Base-by-base conservation (phyloP, 2,797 vertebrate genomes). In the Peromyscus eremicus region DNA sequence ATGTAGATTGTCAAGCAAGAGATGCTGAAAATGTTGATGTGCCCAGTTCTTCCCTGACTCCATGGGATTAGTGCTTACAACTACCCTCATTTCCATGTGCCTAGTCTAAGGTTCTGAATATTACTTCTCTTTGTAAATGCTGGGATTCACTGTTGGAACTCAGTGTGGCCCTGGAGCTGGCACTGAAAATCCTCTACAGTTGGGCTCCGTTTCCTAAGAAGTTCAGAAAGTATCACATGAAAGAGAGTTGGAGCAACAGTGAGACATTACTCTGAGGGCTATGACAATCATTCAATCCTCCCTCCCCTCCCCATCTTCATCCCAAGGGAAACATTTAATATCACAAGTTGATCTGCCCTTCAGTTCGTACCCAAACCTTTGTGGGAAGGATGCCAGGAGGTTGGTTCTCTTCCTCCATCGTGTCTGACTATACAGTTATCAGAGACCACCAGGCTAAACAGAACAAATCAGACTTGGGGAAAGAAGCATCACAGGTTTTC, bases 371-470 rank as follows among this genome's bases (percentile, higher is more conserved):
- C 83, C 32, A 76, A 92, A 71, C 49, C 23, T 92, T 66, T 60
- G 57, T 55, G 92, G 95, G 89, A 85, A 95, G 46, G 71, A 79
- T 11, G 71, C 64, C 49, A 93, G 64, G 68, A 46, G 77, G 70
- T 52, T 7, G 52, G 57, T 94, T 19, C 70, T 96, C 75, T 40
- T 71, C 46, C 52, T 8, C 29, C 37, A 6, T 40, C 1, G 16
- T 43, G 40, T 84, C 87, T 94, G 81, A 83, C 55, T 37, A 27
- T 21, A 5, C n/a, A 29, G n/a, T 57, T 73, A n/a, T 60, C 70
- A 75, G 70, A 73, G 27, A 76, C 21, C 40, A 34, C 6, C 19
- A 34, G 19, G 29, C 17, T 57, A 43, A 34, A 60, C 9, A 2
- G n/a, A 76, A 34, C n/a, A 76, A 3, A 25, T 76, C 55, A 76